Conservation (phyloP, 2,113 vertebrate genomes). For the Oryzias celebensis region DNA sequence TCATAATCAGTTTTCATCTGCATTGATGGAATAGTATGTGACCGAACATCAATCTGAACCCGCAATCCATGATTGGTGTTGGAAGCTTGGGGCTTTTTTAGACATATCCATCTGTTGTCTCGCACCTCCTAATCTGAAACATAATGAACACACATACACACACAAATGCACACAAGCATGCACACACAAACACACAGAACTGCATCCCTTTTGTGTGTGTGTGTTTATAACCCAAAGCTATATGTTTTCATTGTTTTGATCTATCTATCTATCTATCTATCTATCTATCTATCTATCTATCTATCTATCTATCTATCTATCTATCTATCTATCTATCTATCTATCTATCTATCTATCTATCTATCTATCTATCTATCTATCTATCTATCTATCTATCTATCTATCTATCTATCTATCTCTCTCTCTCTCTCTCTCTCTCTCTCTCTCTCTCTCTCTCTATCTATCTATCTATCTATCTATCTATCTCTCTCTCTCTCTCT, state of each 20-base stretch:
- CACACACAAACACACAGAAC: constrained; percentile 13
- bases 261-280: neutral
- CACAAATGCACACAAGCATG: constrained; percentile 19
- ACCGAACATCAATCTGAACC: constrained; percentile 52
- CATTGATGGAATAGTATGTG: constrained; percentile 58
- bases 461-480: neutral
- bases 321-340: no score
- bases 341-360: no score
- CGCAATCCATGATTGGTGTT: constrained; percentile 55
- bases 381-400: no score
- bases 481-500: neutral
- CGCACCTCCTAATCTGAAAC: constrained; percentile 78
- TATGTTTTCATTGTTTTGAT: neutral
- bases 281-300: neutral
- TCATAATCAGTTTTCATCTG: constrained; percentile 46
- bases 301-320: no score
- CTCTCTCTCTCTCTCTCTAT: no score
- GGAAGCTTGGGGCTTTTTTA: constrained; percentile 72
- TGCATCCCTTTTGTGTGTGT: neutral
- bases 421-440: no score
- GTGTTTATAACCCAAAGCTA: neutral
- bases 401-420: no score
- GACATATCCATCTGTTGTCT: constrained; percentile 82
- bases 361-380: no score
- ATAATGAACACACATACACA: constrained; percentile 16